Percentiles rank a stretch among this genome's conserved stretches.
Evolutionary conservation across 2,888 invertebrate genomes (phyloP).

Genomic region (Drosophila engyochracea): DNA sequence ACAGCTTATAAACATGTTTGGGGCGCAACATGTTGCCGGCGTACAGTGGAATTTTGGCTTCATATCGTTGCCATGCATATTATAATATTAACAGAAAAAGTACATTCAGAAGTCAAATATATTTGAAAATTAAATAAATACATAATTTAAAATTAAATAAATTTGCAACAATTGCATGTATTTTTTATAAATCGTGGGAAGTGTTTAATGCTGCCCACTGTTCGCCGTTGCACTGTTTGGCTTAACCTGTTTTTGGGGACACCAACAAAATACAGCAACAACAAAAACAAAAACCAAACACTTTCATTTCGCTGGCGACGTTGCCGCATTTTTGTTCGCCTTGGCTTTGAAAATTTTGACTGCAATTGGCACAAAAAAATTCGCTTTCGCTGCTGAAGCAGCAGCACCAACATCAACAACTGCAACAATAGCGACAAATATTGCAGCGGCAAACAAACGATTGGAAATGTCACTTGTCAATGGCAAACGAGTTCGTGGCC

Average conservation of each 20-base stretch:
- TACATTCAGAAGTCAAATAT: background rate
- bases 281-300: slow-evolving; percentile 62
- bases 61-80: background rate
- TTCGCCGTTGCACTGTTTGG: slow-evolving; percentile 41
- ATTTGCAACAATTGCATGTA: slow-evolving; percentile 1
- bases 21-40: slow-evolving; percentile 56
- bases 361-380: slow-evolving; percentile 72
- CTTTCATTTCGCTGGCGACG: slow-evolving; percentile 67
- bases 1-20: slow-evolving; percentile 52
- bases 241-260: slow-evolving; percentile 59
- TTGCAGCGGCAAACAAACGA: slow-evolving; percentile 37
- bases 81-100: background rate
- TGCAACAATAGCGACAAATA: slow-evolving; percentile 10
- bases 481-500: slow-evolving; percentile 74
- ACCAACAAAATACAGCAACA: slow-evolving; percentile 29
- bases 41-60: slow-evolving; percentile 29
- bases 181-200: slow-evolving; percentile 28
- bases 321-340: slow-evolving; percentile 42
- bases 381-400: slow-evolving; percentile 69
- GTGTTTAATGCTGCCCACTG: slow-evolving; percentile 47
- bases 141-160: slow-evolving; percentile 2
- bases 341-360: slow-evolving; percentile 70
- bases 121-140: slow-evolving; percentile 18
- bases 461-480: slow-evolving; percentile 66
- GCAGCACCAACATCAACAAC: slow-evolving; percentile 4